Base-by-base conservation (phyloP, 2,797 vertebrate species). In the Danio albolineatus region DNA sequence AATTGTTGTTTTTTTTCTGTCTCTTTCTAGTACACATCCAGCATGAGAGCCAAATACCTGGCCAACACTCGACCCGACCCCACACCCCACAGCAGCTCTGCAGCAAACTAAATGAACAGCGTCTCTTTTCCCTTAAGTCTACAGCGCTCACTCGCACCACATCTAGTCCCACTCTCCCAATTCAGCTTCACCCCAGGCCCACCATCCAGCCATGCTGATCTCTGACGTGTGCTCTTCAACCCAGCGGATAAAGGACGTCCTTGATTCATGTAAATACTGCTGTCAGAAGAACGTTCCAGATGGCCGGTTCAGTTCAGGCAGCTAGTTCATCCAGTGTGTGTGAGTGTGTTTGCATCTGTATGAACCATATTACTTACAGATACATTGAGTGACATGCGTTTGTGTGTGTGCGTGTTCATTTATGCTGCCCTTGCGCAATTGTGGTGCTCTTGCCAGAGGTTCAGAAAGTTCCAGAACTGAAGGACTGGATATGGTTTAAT, bases 41-140 rank as follows among this genome's bases (percentile, higher is more conserved):
- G 98, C 95, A 99, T 99, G 98, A 95, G 98, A 91, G 97, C 96
- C 57, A 99, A 99, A 94, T 99, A 99, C 95, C 96, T 99, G 90
- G 98, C 98, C 89, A 98, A 96, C 88, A 95, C 95, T 91, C 95
- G 94, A 85, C 95, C 95, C 7, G 95, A 96, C 87, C 92, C 95
- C 89, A 94, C n/a, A n/a, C n/a, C n/a, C n/a, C n/a, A 94, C 89
- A 92, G 95, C 88, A 96, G 82, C 80, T 88, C 92, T 16, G 61
- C 90, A 0, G 83, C 93, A 49, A 94, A 94, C 84, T 96, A 95
- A 91, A 91, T 86, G 7, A 67, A 17, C 82, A 16, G 80, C 7
- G 61, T 61, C 28, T 64, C 28, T 19, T 57, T 77, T 49, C 43
- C 16, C 14, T 19, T 28, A 49, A 54, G 12, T 62, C 56, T 59